Evolutionary conservation across 2,797 vertebrate species (phyloP).

Genomic region (Microcaecilia unicolor): DNA sequence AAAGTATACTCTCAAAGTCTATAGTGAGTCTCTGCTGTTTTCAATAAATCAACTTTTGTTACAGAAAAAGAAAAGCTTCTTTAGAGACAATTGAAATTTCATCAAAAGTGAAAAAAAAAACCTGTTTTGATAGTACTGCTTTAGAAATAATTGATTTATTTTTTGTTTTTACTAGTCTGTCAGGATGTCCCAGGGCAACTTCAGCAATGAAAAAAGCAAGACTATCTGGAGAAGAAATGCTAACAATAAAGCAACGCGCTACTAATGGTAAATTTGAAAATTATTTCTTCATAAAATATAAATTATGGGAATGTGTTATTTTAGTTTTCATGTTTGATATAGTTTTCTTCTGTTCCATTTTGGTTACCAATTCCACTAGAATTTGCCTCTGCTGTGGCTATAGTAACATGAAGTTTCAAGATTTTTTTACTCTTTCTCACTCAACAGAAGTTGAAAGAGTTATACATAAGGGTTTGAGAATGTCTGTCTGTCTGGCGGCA

Average conservation of each 20-base stretch:
- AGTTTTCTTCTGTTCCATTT: too few relatives aligned
- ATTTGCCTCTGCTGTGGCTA: too few relatives aligned
- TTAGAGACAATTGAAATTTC: background rate
- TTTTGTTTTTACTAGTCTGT: conserved; percentile 67
- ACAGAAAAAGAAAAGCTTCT: rapidly evolving
- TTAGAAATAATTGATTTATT: conserved; percentile 15
- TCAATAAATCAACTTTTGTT: conserved; percentile 13
- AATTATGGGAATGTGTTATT: too few relatives aligned
- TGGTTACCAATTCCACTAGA: too few relatives aligned
- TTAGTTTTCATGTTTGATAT: too few relatives aligned
- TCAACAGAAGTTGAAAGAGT: too few relatives aligned
- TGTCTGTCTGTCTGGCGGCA: too few relatives aligned
- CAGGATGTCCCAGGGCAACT: conserved; percentile 92
- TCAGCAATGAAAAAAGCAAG: conserved; percentile 98
- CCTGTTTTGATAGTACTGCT: conserved; percentile 11
- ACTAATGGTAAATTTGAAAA: conserved; percentile 96
- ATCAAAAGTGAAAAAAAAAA: too few relatives aligned
- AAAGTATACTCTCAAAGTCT: background rate
- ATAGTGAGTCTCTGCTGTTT: background rate
- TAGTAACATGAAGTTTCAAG: too few relatives aligned
- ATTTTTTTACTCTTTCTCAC: too few relatives aligned
- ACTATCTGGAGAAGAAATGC: conserved; percentile 94
- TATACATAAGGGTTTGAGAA: too few relatives aligned
- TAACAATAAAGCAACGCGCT: conserved; percentile 88
- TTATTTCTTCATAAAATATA: too few relatives aligned